Evolutionary conservation across 2,797 vertebrate genomes (phyloP), one percentile per base, ranked within the genome.

Genomic region (Bovichtus diacanthus): DNA sequence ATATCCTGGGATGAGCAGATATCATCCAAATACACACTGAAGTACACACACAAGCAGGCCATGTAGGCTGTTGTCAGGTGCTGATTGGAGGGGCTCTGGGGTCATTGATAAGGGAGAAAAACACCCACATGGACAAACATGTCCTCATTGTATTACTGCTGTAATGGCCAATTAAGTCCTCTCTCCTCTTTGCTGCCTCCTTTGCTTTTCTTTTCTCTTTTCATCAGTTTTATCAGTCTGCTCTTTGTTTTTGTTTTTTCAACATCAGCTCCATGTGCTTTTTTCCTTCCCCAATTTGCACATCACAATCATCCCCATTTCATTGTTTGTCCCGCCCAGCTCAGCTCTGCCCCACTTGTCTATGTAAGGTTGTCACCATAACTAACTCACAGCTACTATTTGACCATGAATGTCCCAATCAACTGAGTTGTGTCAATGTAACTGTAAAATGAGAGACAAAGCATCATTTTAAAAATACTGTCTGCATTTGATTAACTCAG

Each of bases 131-230:
- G 4, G n/a, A 66, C 44, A 29, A 55, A 59, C 10, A 0, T 51
- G 34, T 67, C 51, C 31, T 43, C 6, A 44, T 41, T 84, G 51
- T 62, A 58, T 70, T 66, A n/a, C 36, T 39, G 21, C n/a, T 80
- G 41, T 69, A 70, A 70, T 53, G 29, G 58, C 38, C 68, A 73
- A 73, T 76, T 80, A 75, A 70, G 69, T 69, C 18, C 36, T 18
- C 19, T 29, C 36, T 47, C 21, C 54, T 65, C 25, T 63, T 63
- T 25, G n/a, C 11, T 3, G 23, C 61, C 15, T 34, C 10, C 16
- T 47, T n/a, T 3, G 38, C 38, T 41, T 47, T 34, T 7, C 23
- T 65, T 44, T 34, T 38, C 43, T 54, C 13, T 44, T 15, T 47
- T 9, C 12, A 18, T 18, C 27, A 9, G 16, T 39, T 72, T 71